Evolutionary conservation across 2,888 invertebrate species (phyloP).

Genomic region (Marronus borbonicus): DNA sequence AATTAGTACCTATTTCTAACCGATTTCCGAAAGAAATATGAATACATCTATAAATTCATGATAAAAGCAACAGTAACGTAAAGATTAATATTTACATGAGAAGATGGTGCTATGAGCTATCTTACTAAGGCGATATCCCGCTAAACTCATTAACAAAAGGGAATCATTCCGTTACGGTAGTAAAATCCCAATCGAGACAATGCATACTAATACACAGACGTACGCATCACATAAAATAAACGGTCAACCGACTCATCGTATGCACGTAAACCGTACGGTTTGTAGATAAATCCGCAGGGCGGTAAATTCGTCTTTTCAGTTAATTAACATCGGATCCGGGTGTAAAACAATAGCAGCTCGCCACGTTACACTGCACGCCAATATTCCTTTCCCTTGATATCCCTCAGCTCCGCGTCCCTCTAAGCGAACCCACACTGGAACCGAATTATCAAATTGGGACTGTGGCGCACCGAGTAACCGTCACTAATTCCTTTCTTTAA

Average conservation of each 20-base stretch:
- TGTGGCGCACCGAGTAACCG: slow-evolving; percentile 19
- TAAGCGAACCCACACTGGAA: slow-evolving; percentile 26
- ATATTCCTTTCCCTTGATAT: slow-evolving; percentile 15
- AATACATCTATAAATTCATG: no score
- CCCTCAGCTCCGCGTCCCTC: not conserved
- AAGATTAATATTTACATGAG: no score
- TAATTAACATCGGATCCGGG: slow-evolving; percentile 37
- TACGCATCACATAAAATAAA: not conserved
- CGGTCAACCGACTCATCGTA: not conserved
- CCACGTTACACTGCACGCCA: slow-evolving; percentile 27
- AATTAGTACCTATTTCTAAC: no score
- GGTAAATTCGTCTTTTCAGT: slow-evolving; percentile 39
- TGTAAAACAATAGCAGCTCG: slow-evolving; percentile 38
- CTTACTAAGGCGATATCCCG: no score
- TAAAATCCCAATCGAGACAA: no score
- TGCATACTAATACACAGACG: not conserved
- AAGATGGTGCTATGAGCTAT: no score
- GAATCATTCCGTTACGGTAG: no score
- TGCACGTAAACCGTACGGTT: slow-evolving; percentile 10
- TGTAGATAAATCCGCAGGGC: slow-evolving; percentile 22
- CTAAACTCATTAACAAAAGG: no score
- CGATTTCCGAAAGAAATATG: no score
- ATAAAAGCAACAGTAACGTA: no score
- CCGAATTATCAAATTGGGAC: slow-evolving; percentile 46
- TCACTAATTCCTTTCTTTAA: slow-evolving; percentile 45